A percentile compares a stretch with the other conserved stretches of the same genome.
Evolutionary conservation across 2,797 vertebrate genomes (phyloP).

Genomic region (Melanotaenia boesemani): DNA sequence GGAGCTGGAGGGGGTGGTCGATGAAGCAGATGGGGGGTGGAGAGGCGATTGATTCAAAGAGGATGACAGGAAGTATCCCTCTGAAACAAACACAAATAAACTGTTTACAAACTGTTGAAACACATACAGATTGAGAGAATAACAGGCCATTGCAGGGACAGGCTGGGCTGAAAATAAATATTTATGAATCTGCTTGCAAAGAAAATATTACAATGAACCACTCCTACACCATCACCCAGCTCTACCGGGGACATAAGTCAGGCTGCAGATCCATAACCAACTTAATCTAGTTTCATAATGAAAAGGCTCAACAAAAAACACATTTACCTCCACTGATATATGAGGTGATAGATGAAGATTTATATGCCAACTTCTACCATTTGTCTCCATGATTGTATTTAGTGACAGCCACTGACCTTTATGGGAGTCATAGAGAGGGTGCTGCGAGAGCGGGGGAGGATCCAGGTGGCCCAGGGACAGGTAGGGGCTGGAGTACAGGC

Average conservation of each 20-base stretch:
- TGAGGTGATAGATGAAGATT: not conserved
- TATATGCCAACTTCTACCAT: constrained; percentile 16
- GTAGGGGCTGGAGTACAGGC: constrained; percentile 91
- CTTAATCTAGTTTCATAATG: not conserved
- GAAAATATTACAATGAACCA: not conserved
- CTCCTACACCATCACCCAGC: not conserved
- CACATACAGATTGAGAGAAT: constrained; percentile 2
- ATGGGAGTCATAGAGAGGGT: constrained; percentile 91
- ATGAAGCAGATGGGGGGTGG: constrained; percentile 84
- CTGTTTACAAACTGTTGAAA: constrained; percentile 1
- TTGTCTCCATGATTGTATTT: constrained; percentile 5
- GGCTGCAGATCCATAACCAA: not conserved
- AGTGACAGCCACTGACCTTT: constrained; percentile 88
- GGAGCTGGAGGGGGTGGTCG: constrained; percentile 79
- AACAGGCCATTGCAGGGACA: not conserved
- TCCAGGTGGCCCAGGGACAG: constrained; percentile 95
- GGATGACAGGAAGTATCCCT: constrained; percentile 91
- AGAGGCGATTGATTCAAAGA: constrained; percentile 82
- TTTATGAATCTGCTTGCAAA: constrained; percentile 9
- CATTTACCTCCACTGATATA: constrained; percentile 12
- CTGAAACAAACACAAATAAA: constrained; percentile 74
- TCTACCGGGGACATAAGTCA: not conserved
- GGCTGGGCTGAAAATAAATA: constrained; percentile 35
- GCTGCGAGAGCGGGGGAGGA: constrained; percentile 90
- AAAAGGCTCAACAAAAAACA: not conserved